phyloP scores from a whole-genome alignment of 2,888 invertebrate genomes.

The Phyto melanocephala region DNA sequence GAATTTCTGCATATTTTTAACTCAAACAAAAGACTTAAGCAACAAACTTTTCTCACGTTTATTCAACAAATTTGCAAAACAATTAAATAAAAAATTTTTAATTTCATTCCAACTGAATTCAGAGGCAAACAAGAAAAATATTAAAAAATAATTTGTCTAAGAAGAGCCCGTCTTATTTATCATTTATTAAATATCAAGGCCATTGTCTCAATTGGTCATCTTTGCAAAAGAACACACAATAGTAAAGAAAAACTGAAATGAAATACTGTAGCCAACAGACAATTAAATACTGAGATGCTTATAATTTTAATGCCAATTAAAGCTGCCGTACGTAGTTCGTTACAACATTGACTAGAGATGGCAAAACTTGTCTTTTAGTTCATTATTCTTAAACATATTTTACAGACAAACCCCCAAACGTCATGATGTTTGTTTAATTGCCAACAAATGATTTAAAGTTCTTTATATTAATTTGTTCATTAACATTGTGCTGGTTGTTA shows the following conservation, averaged over 20 bases:
- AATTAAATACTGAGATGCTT: neutral
- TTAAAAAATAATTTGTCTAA: slow-evolving; percentile 1
- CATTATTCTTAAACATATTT: neutral
- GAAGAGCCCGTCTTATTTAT: slow-evolving; percentile 43
- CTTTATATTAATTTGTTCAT: slow-evolving; percentile 20
- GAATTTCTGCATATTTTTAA: neutral
- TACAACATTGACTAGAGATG: neutral
- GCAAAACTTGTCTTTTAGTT: neutral
- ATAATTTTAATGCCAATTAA: slow-evolving; percentile 19
- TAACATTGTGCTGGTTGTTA: neutral
- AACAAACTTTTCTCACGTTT: slow-evolving; percentile 13
- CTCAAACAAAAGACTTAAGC: slow-evolving; percentile 54
- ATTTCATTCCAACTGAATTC: slow-evolving; percentile 3
- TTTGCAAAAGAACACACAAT: slow-evolving; percentile 1
- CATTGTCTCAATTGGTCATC: slow-evolving; percentile 22
- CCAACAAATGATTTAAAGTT: neutral
- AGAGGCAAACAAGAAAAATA: neutral
- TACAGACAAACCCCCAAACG: neutral
- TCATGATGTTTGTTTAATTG: slow-evolving; percentile 40
- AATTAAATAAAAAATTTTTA: neutral
- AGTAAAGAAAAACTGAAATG: neutral
- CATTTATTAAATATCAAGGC: slow-evolving; percentile 61
- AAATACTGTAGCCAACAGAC: neutral
- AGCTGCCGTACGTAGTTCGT: slow-evolving; percentile 1
- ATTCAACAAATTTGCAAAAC: neutral